Percentiles rank a stretch among this genome's conserved stretches.
Evolutionary conservation across 2,888 invertebrate species (phyloP).

Genomic region (Rotaria magnacalcarata): DNA sequence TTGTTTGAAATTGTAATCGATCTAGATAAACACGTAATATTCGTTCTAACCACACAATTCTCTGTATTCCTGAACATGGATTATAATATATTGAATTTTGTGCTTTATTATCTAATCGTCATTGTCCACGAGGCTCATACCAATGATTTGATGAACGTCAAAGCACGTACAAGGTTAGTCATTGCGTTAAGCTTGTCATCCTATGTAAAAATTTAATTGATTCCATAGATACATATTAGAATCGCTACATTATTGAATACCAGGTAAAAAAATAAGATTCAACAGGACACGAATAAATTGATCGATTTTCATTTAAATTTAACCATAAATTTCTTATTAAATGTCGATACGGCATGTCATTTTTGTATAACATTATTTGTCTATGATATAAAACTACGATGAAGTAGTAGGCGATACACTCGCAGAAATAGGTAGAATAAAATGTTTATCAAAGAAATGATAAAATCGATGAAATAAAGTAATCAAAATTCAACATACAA

Average conservation of each 20-base stretch:
- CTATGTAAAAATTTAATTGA: not conserved
- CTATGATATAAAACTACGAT: no score
- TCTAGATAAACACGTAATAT: not conserved
- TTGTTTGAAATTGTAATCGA: not conserved
- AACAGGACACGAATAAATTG: not conserved
- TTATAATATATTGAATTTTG: not conserved
- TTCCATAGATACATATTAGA: not conserved
- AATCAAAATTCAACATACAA: not conserved
- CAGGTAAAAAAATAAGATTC: not conserved
- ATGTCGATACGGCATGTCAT: not conserved
- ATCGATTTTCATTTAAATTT: not conserved
- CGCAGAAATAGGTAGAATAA: not conserved
- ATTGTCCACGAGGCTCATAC: not conserved
- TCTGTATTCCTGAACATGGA: not conserved
- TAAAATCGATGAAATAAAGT: not conserved
- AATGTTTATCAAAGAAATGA: not conserved
- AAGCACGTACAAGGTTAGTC: not conserved
- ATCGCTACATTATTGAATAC: not conserved
- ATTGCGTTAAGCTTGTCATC: not conserved
- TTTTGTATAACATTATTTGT: not conserved
- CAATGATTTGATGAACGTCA: not conserved
- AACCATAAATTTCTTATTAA: no score
- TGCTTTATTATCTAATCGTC: not conserved
- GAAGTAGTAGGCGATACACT: no score
- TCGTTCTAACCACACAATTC: conserved; percentile 1